phyloP scores from a whole-genome alignment of 2,113 vertebrate genomes.

The Gasterosteus aculeatus region DNA sequence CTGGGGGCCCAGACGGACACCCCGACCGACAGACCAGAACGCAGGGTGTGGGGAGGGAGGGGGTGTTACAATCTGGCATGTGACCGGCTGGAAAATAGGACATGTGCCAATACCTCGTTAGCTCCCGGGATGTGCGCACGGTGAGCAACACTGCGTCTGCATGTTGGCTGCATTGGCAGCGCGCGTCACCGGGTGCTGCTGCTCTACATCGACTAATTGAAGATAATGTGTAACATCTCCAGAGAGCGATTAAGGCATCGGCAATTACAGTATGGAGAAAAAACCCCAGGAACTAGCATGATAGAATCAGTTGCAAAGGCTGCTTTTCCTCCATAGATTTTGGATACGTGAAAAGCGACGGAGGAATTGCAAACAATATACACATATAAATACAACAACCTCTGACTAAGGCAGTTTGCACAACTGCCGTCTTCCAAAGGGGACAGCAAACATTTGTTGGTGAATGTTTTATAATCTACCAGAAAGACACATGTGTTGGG shows the following conservation, averaged over 20 bases:
- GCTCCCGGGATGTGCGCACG: constrained; percentile 66
- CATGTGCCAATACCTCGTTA: constrained; percentile 70
- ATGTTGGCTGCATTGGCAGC: constrained; percentile 66
- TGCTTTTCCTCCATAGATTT: constrained; percentile 8
- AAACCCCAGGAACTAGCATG: neutral
- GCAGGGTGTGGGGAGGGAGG: constrained; percentile 51
- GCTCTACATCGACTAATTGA: constrained; percentile 40
- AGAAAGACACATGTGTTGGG: constrained; percentile 73
- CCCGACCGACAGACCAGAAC: constrained; percentile 59
- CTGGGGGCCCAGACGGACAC: constrained; percentile 58
- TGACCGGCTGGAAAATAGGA: constrained; percentile 67
- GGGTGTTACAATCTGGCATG: constrained; percentile 75
- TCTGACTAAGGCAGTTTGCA: constrained; percentile 59
- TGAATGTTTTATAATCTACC: constrained; percentile 76
- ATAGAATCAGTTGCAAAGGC: constrained; percentile 23
- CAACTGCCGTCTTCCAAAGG: constrained; percentile 66
- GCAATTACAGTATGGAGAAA: neutral
- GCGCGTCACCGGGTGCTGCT: constrained; percentile 58
- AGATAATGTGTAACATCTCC: constrained; percentile 59
- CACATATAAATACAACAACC: constrained; percentile 60
- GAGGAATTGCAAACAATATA: constrained; percentile 46
- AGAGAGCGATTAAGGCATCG: constrained; percentile 38
- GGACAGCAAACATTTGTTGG: constrained; percentile 68
- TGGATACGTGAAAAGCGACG: constrained; percentile 43
- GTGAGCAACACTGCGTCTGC: constrained; percentile 64